A percentile compares a stretch with the other conserved stretches of the same genome.
phyloP scores from a whole-genome alignment of 2,888 invertebrate species.

The Thereva nobilitata region DNA sequence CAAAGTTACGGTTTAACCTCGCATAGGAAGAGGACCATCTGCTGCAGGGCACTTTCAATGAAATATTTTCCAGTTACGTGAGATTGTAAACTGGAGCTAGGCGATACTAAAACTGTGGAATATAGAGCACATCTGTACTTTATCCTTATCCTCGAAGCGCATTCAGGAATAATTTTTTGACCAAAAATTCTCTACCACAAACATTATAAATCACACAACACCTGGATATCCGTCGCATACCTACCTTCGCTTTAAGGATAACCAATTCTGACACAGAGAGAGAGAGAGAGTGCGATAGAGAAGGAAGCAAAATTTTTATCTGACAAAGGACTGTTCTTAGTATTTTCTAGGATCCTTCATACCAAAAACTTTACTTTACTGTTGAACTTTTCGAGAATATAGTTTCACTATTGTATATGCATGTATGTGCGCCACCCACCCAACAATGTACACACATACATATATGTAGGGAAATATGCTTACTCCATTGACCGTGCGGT shows the following conservation, averaged over 20 bases:
- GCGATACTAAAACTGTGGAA: constrained; percentile 3
- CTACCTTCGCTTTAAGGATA: constrained; percentile 2
- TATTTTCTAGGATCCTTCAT: too few relatives aligned
- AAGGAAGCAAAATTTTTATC: too few relatives aligned
- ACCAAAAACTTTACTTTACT: too few relatives aligned
- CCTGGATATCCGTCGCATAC: constrained; percentile 26
- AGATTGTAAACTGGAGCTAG: constrained; percentile 23
- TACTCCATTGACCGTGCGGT: too few relatives aligned
- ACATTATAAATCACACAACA: constrained; percentile 30
- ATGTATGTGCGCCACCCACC: too few relatives aligned
- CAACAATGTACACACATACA: too few relatives aligned
- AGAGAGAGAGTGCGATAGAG: too few relatives aligned
- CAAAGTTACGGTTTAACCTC: constrained; percentile 27
- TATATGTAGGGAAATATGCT: too few relatives aligned
- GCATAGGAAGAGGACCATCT: constrained; percentile 11
- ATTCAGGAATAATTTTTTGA: constrained; percentile 19
- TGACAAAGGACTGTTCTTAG: too few relatives aligned
- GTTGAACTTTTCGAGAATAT: too few relatives aligned
- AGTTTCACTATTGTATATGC: too few relatives aligned
- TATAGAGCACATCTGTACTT: constrained; percentile 1
- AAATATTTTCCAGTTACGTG: constrained; percentile 34
- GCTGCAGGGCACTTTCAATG: constrained; percentile 29
- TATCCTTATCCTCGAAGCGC: constrained; percentile 13
- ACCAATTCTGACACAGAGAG: too few relatives aligned
- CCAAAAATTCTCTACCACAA: constrained; percentile 26